Conservation (phyloP, 2,888 invertebrate genomes). For the Melipona beecheii region DNA sequence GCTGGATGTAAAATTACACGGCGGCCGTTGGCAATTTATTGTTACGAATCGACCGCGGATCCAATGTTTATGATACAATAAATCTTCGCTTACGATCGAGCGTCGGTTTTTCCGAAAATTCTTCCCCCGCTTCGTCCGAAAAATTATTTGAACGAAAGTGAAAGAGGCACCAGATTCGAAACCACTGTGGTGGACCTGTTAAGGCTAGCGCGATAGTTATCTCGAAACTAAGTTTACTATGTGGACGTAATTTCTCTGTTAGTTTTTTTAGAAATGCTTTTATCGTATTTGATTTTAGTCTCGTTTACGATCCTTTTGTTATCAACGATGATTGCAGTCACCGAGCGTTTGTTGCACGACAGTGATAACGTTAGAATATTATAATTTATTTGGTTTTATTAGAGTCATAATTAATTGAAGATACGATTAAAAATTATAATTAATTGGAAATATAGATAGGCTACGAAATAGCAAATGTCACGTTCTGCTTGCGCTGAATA, state of each 20-base stretch:
- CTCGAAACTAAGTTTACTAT: not conserved
- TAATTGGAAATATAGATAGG: no score
- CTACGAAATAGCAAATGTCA: no score
- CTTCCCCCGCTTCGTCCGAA: not conserved
- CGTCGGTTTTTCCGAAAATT: not conserved
- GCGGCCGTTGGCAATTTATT: conserved; percentile 1
- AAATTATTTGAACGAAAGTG: conserved; percentile 1
- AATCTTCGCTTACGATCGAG: conserved; percentile 4
- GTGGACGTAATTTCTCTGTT: not conserved
- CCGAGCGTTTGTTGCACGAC: no score
- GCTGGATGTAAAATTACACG: conserved; percentile 7
- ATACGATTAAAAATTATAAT: no score
- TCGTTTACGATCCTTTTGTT: not conserved
- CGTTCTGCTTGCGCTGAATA: not conserved
- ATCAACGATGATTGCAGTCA: no score
- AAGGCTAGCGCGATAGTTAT: not conserved
- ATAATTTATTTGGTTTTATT: no score
- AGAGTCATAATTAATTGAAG: no score
- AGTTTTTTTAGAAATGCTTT: not conserved
- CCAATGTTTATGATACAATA: conserved; percentile 12
- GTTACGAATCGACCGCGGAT: conserved; percentile 1
- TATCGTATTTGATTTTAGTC: not conserved
- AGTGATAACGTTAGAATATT: no score
- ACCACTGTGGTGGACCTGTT: not conserved
- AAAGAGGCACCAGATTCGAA: not conserved